Evolutionary conservation across 2,797 vertebrate genomes (phyloP).

Genomic region (Diceros bicornis): DNA sequence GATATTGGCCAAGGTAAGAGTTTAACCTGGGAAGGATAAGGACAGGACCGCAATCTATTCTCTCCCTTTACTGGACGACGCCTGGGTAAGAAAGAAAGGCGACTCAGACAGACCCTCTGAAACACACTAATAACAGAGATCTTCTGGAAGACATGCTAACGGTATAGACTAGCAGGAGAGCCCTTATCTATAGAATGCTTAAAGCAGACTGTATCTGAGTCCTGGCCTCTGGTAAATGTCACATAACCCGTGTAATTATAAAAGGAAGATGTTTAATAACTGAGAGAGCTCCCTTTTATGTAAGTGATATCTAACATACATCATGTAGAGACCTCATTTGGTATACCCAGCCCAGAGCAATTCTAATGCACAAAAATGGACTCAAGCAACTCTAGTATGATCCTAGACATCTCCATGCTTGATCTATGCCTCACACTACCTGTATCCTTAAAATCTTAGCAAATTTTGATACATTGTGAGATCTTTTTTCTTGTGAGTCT

Average conservation of each 20-base stretch:
- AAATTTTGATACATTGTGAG: neutral
- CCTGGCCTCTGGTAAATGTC: neutral
- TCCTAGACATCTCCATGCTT: neutral
- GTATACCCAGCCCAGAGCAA: neutral
- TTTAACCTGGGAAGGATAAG: neutral
- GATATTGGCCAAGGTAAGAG: neutral
- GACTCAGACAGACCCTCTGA: neutral
- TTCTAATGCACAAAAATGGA: neutral
- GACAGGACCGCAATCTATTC: neutral
- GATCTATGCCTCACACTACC: neutral
- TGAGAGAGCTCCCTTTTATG: neutral
- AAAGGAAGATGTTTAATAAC: neutral
- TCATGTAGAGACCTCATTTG: neutral
- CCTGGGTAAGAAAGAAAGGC: neutral
- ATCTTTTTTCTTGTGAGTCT: neutral
- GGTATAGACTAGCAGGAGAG: neutral
- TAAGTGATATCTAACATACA: neutral
- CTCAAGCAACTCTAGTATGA: neutral
- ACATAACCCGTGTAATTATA: neutral
- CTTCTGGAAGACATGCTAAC: neutral
- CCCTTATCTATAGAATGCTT: neutral
- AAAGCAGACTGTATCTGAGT: neutral
- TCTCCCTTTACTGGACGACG: neutral
- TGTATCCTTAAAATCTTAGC: neutral
- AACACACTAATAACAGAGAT: neutral